These are phyloP conservation scores for Champsocephalus esox DNA, from an alignment of 2,797 vertebrate species.

Conservation along the genomic window DNA sequence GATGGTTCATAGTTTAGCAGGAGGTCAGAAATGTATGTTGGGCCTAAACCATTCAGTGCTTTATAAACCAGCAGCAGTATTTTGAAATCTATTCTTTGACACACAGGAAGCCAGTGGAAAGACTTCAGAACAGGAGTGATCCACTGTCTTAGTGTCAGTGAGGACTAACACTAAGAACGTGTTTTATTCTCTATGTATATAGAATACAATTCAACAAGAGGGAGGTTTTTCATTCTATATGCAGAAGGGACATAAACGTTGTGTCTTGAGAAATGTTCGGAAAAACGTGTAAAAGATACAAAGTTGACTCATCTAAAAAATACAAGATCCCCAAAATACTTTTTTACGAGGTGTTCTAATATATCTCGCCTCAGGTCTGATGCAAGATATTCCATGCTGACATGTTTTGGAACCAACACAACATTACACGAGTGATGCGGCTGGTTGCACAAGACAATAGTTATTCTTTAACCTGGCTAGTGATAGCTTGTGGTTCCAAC, in stretches of 20 bases:
- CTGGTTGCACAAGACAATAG: constrained; percentile 3
- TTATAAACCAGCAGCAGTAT: too few relatives aligned
- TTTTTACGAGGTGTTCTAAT: constrained; percentile 23
- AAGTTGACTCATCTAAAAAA: neutral
- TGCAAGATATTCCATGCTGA: constrained; percentile 15
- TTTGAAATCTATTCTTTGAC: too few relatives aligned
- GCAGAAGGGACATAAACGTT: neutral
- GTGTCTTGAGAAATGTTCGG: neutral
- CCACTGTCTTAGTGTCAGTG: too few relatives aligned
- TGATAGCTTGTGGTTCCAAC: neutral
- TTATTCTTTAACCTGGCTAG: neutral
- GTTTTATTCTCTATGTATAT: too few relatives aligned
- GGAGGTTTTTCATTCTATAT: constrained; percentile 17
- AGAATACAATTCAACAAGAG: neutral
- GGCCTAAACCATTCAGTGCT: too few relatives aligned
- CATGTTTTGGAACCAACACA: constrained; percentile 6
- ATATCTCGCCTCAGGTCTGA: constrained; percentile 21
- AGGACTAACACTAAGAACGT: too few relatives aligned
- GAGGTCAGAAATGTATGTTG: too few relatives aligned
- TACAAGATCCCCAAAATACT: constrained; percentile 4
- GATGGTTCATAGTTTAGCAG: too few relatives aligned
- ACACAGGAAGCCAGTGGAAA: too few relatives aligned
- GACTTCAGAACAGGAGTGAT: too few relatives aligned
- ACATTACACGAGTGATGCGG: neutral
- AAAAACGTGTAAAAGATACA: constrained; percentile 3